Base-by-base conservation (phyloP, 2,888 invertebrate genomes). In the Hylaea fasciaria region DNA sequence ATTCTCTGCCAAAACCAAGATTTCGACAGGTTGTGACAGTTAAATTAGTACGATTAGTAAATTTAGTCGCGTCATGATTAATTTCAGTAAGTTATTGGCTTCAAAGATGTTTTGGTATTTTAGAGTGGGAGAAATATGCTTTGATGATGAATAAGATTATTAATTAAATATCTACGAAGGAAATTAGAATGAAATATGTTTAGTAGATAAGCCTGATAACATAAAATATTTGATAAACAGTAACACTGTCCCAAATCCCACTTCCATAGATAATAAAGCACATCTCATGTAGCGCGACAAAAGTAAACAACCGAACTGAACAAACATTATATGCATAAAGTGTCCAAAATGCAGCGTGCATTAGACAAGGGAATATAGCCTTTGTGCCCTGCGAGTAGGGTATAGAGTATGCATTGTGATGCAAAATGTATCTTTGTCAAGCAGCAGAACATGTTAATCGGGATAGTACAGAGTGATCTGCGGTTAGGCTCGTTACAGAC, bases 391-490 rank as follows among this genome's bases (percentile, higher is more conserved):
- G 35, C 2, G 2, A 14, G 1, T 47, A 61, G 17, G 37, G 52
- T 45, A 17, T 39, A 37, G 44, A 52, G 14, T 55, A 9, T 4
- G n/a, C n/a, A 35, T 37, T 37, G 16, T 17, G 13, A 44, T 54
- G 47, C 14, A 28, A 66, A 43, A 52, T 35, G 28, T 68, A 73
- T 56, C 65, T 74, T 77, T 78, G 81, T 73, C 68, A 72, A 74
- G 69, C 74, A 70, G 76, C 74, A 78, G 80, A 80, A 83, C 81
- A 85, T 80, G 80, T 80, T 83, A 81, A 81, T 80, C 81, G 80
- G 72, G 76, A 78, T 79, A 76, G 75, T 81, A 81, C 77, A 76
- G 82, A 84, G 78, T 82, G 82, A 85, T 82, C 78, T 79, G 74
- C 72, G 70, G 66, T 79, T 71, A 82, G 81, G 82, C 71, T 49